Evolutionary conservation across 2,888 invertebrate genomes (phyloP).

Genomic region (Helleia helle): DNA sequence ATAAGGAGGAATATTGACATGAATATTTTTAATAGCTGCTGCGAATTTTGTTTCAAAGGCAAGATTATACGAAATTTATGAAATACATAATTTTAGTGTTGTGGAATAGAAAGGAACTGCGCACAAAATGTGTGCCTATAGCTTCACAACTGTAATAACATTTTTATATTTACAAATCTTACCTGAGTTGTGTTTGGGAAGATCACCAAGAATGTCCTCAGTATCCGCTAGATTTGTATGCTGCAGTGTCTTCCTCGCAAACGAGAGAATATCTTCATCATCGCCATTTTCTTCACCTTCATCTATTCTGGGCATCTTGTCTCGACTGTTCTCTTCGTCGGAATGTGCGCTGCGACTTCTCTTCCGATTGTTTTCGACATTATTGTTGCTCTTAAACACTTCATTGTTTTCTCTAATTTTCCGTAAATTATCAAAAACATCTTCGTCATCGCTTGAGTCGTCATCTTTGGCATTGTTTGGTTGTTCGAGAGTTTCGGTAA

Average conservation of each 20-base stretch:
- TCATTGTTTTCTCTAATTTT: slow-evolving; percentile 41
- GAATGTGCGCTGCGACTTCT: slow-evolving; percentile 47
- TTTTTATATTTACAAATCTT: slow-evolving; percentile 24
- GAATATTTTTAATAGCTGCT: no score
- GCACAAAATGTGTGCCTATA: no score
- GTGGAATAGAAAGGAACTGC: no score
- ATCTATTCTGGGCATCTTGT: slow-evolving; percentile 52
- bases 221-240: slow-evolving; percentile 50
- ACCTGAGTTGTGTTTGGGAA: slow-evolving; percentile 42
- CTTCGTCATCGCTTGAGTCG: slow-evolving; percentile 36
- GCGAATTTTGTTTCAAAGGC: no score
- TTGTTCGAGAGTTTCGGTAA: slow-evolving; percentile 12
- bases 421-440: slow-evolving; percentile 55
- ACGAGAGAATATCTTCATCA: slow-evolving; percentile 54
- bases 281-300: slow-evolving; percentile 30
- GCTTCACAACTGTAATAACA: no score
- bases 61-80: no score
- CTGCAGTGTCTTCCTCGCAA: slow-evolving; percentile 57
- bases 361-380: slow-evolving; percentile 32
- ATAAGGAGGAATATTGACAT: no score
- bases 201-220: slow-evolving; percentile 45
- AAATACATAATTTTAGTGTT: no score
- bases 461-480: slow-evolving; percentile 15
- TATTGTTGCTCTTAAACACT: slow-evolving; percentile 9
- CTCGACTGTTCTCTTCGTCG: slow-evolving; percentile 32